Conservation (phyloP, 2,888 invertebrate species). For the Eumerus sabulonum region DNA sequence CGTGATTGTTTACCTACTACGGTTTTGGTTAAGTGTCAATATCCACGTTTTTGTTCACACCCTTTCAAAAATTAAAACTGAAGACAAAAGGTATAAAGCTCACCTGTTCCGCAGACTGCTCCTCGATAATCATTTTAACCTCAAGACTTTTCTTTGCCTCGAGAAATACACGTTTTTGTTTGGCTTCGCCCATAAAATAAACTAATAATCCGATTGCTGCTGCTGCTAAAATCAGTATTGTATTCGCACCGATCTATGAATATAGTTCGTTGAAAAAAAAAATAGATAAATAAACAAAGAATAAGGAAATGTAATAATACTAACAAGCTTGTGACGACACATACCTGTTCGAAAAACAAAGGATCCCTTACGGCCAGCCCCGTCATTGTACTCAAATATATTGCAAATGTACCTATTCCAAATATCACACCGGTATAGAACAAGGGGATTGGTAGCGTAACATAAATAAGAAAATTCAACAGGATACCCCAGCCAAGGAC, state of each 20-base stretch:
- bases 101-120: slow-evolving; percentile 95
- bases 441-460: slow-evolving; percentile 85
- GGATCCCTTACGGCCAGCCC: slow-evolving; percentile 81
- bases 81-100: slow-evolving; percentile 48
- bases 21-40: too few species aligned
- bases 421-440: slow-evolving; percentile 82
- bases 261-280: slow-evolving; percentile 48
- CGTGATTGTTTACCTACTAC: too few species aligned
- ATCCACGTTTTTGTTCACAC: too few species aligned
- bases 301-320: not conserved
- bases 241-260: slow-evolving; percentile 87
- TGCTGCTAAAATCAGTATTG: slow-evolving; percentile 85
- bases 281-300: not conserved
- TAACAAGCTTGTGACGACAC: slow-evolving; percentile 37
- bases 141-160: slow-evolving; percentile 95
- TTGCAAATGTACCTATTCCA: slow-evolving; percentile 82
- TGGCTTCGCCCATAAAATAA: slow-evolving; percentile 88
- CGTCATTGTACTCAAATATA: slow-evolving; percentile 82
- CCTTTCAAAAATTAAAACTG: too few species aligned
- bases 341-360: slow-evolving; percentile 80
- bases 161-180: slow-evolving; percentile 92
- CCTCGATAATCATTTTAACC: slow-evolving; percentile 94
- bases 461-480: slow-evolving; percentile 86
- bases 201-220: slow-evolving; percentile 87
- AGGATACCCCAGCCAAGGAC: slow-evolving; percentile 86